Evolutionary conservation across 2,113 vertebrate species (phyloP), one percentile per base, ranked within the genome.

Genomic region (Poicephalus meyeri): DNA sequence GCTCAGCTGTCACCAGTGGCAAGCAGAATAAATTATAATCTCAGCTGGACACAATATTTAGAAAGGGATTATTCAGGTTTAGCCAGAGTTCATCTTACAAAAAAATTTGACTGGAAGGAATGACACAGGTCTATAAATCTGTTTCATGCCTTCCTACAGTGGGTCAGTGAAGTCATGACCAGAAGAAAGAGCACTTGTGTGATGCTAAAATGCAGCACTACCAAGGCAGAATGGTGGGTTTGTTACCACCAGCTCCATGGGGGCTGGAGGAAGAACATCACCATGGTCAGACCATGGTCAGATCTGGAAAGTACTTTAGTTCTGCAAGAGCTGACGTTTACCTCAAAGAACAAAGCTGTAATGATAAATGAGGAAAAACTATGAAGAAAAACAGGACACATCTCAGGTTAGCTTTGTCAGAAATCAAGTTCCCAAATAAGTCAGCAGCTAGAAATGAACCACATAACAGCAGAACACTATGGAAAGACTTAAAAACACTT

Each of bases 31-130:
- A 96, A 96, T 81, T 92, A 91, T 44, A 86, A 94, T 91, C 93
- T 94, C 79, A 86, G 33, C 53, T 82, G 96, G 91, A 95, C 92
- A 81, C n/a, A 95, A 56, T 94, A 96, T 96, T 96, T 96, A 94
- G 73, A 97, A 91, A 92, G 31, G 56, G 80, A 95, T 95, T 96
- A 95, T 52, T 96, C 80, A 92, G 66, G 73, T 25, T 95, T 80
- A 93, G 66, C 85, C 72, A 76, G 79, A 93, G 88, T 82, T 87
- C 65, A 89, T 87, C 56, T 52, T 81, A 87, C 3, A 13, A 85
- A 93, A 93, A 89, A 52, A 35, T 35, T 52, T 76, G 86, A 95
- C 26, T 86, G 80, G 61, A 96, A 60, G 76, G 80, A 92, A 92
- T 35, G 77, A 95, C 69, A 93, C 0, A 2, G 16, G n/a, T 56